A percentile compares a stretch with the other conserved stretches of the same genome.
phyloP scores from a whole-genome alignment of 2,113 vertebrate genomes.

The Phalacrocorax pelagicus region DNA sequence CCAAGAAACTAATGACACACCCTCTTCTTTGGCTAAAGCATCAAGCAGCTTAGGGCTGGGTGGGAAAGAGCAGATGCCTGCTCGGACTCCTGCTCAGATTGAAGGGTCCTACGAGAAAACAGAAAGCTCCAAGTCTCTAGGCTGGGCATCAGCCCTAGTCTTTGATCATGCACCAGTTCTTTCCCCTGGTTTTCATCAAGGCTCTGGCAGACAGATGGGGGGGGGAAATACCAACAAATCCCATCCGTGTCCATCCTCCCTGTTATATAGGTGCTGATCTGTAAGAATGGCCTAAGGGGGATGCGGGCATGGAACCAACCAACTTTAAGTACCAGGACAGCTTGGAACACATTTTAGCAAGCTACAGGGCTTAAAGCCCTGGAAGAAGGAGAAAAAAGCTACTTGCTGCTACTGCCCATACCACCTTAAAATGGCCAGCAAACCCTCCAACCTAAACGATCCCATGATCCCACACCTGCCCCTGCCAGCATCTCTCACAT shows the following conservation, averaged over 20 bases:
- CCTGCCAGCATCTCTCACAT: not conserved
- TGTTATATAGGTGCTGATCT: not conserved
- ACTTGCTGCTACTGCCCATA: not conserved
- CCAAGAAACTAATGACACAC: not conserved
- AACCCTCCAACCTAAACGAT: not conserved
- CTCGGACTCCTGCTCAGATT: not conserved
- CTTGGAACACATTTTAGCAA: not conserved
- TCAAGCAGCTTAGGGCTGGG: not conserved
- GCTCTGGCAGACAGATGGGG: not conserved
- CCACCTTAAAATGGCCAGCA: not conserved
- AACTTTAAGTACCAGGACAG: not conserved
- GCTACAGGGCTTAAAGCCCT: not conserved
- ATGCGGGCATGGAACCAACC: not conserved
- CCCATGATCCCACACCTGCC: not conserved
- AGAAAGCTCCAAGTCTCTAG: not conserved
- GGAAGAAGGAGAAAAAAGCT: not conserved
- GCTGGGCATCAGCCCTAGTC: not conserved
- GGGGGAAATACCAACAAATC: not conserved
- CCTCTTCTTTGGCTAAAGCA: not conserved
- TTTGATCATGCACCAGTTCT: not conserved
- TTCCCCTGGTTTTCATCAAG: not conserved
- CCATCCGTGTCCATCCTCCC: not conserved
- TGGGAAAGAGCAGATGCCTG: rapidly evolving
- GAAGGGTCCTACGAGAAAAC: not conserved
- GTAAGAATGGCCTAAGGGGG: not conserved